phyloP scores from a whole-genome alignment of 2,797 vertebrate genomes.

The Brachyalestes nurse region DNA sequence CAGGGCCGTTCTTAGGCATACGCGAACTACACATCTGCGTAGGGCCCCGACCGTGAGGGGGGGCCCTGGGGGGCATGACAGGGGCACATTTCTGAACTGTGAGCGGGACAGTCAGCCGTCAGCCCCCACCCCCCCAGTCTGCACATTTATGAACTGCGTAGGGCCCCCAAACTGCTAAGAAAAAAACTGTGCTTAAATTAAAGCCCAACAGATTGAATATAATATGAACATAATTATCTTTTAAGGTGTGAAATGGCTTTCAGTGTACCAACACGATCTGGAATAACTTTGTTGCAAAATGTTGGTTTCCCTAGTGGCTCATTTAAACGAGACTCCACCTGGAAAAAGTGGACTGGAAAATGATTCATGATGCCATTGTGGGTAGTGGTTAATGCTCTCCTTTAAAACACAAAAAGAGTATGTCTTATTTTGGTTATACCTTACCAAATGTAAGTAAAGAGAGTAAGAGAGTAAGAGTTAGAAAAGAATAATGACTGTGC shows the following conservation, averaged over 20 bases:
- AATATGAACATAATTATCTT: neutral
- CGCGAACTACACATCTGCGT: no score
- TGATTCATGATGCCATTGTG: conserved; percentile 49
- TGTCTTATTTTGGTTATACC: conserved; percentile 21
- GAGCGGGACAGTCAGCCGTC: no score
- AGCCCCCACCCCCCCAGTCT: no score
- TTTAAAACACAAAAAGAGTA: conserved; percentile 11
- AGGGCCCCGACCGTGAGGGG: no score
- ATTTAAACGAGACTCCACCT: conserved; percentile 35
- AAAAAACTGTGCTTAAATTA: neutral
- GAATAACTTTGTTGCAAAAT: neutral
- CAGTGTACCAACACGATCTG: neutral
- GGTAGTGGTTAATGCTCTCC: conserved; percentile 21
- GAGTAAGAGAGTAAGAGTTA: conserved; percentile 17
- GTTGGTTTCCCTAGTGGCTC: neutral
- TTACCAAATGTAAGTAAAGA: conserved; percentile 13
- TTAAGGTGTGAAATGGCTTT: neutral
- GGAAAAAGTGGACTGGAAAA: conserved; percentile 19
- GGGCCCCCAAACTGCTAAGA: no score
- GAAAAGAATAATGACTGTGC: conserved; percentile 9
- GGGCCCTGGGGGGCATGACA: no score
- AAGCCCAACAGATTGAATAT: neutral
- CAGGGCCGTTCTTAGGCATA: no score
- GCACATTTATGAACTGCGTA: no score
- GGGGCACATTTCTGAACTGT: no score